Conservation (phyloP, 2,888 invertebrate species). For the Coremacera marginata region DNA sequence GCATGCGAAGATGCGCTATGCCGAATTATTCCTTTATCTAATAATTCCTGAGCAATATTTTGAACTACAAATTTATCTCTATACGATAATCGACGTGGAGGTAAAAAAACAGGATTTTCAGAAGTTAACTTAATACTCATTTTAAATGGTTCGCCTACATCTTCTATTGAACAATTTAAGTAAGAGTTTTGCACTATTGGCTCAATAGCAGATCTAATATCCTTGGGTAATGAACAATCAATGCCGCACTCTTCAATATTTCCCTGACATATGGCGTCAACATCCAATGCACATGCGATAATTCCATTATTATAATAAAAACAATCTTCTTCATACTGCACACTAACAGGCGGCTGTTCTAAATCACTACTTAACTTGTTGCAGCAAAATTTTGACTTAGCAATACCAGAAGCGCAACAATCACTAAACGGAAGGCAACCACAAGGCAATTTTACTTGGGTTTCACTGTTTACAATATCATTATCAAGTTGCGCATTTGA, state of each 20-base stretch:
- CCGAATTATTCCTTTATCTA: slow-evolving; percentile 27
- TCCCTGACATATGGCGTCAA: slow-evolving; percentile 2
- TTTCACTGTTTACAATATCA: background rate
- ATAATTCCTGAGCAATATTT: slow-evolving; percentile 12
- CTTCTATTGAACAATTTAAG: slow-evolving; percentile 4
- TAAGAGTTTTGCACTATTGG: background rate
- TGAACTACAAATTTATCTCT: slow-evolving; percentile 16
- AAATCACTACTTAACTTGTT: background rate
- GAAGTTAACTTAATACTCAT: slow-evolving; percentile 1
- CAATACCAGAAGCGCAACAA: background rate
- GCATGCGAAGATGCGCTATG: no score
- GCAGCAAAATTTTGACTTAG: background rate
- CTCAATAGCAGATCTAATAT: background rate
- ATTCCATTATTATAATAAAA: background rate
- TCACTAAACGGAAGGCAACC: background rate
- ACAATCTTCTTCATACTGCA: slow-evolving; percentile 11
- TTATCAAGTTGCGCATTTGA: background rate
- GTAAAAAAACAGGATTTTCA: background rate
- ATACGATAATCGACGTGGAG: slow-evolving; percentile 21
- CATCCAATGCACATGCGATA: slow-evolving; percentile 14
- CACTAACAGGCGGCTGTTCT: no score
- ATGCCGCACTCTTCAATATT: slow-evolving; percentile 13
- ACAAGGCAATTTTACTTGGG: background rate
- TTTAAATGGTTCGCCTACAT: slow-evolving; percentile 8
- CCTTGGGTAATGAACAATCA: slow-evolving; percentile 9